These are phyloP conservation scores for Herpetotheres cachinnans DNA, from an alignment of 2,113 vertebrate genomes.

Conservation along the genomic window DNA sequence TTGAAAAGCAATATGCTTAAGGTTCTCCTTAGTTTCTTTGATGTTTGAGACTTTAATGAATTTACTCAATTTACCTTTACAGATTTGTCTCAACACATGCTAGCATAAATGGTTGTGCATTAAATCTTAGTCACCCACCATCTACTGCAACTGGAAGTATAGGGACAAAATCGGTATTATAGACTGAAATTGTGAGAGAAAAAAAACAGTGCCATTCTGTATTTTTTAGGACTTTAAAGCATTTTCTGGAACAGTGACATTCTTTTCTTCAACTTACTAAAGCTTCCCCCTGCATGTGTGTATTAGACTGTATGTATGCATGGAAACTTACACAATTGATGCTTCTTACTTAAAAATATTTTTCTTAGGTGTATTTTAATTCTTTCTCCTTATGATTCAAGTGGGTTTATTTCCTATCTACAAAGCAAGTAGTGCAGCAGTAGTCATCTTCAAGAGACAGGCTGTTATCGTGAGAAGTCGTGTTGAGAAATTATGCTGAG, in stretches of 20 bases:
- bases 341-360: not conserved
- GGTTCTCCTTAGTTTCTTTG: conserved; percentile 8
- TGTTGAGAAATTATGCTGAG: not conserved
- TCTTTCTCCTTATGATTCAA: not conserved
- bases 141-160: not conserved
- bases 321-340: not conserved
- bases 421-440: not conserved
- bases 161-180: not conserved
- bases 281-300: not conserved
- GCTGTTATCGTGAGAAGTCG: not conserved
- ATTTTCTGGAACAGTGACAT: not conserved
- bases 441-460: not conserved
- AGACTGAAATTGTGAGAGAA: not conserved
- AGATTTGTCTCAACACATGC: not conserved
- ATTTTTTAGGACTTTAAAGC: not conserved
- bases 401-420: not conserved
- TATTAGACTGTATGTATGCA: not conserved
- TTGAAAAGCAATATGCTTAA: conserved; percentile 18
- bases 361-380: not conserved
- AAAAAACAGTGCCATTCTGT: not conserved
- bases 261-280: not conserved
- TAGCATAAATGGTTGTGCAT: not conserved
- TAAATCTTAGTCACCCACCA: not conserved
- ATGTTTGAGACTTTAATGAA: not conserved
- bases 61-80: not conserved